Evolutionary conservation across 1,140 invertebrate genomes (phyloP), one percentile per base, ranked within the genome.

Genomic region (Hesperophylax magnus): DNA sequence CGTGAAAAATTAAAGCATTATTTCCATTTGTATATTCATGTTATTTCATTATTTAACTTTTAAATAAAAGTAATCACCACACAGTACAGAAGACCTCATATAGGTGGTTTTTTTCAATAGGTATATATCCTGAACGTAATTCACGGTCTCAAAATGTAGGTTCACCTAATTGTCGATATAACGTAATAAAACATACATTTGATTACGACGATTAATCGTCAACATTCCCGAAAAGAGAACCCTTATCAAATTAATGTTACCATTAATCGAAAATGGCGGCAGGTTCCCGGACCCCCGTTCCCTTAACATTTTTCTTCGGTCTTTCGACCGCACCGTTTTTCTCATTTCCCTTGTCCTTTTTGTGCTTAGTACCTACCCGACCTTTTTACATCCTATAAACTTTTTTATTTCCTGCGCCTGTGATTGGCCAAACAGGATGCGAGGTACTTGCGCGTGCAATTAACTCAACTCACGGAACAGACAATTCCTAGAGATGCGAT

Each of bases 171-270:
- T 54, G 69, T 27, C 47, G 52, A 72, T 72, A 72, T 72, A 72
- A 72, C 69, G 69, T 54, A 72, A 67, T 67, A 34, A 67, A 67
- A 67, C 18, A 22, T 72, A 22, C 22, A 72, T 72, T 72, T 72
- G 56, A 72, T 72, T 53, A 72, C 69, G 22, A 9, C 11, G 69
- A 72, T 72, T 72, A 72, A 72, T 72, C 69, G 69, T 72, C 52
- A 72, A 72, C 39, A 52, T 71, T 71, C 67, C 63, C 31, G 22
- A 71, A 71, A 47, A 71, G 31, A 72, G 69, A 53, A 72, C 69
- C 69, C 69, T 72, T 72, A 72, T 72, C 69, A 72, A 72, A 72
- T 72, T 72, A 72, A 72, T 72, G 69, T 72, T 72, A 72, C 69
- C 69, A 72, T 72, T 72, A 72, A 72, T 72, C 69, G 69, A 72